Base-by-base conservation (phyloP, 2,113 vertebrate genomes). In the Helogale parvula region DNA sequence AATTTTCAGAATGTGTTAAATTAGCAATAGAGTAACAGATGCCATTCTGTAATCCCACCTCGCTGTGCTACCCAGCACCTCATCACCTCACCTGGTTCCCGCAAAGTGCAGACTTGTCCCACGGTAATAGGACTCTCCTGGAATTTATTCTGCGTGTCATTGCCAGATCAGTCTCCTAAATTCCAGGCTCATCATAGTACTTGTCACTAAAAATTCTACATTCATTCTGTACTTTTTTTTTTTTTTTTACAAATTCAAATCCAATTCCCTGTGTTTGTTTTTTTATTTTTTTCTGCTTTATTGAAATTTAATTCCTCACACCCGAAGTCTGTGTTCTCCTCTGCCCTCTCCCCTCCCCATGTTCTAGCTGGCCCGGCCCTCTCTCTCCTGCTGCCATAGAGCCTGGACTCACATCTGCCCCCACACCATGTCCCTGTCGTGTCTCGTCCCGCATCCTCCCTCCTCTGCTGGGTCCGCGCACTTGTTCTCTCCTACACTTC, bases 251-350 rank as follows among this genome's bases (percentile, higher is more conserved):
- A 31, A 5, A 87, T 72, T 41, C 77, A 68, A 66, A 65, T 50
- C 4, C 16, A 83, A 74, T 0, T 6, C 0, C 23, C 76, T 69
- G 7, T 1, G 0, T 2, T 19, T 11, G 0, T 0, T 87, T 82
- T 66, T 31, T 7, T 10, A 6, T 1, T 86, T 45, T 0, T 0
- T 5, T 7, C 3, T 4, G 0, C 0, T 13, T 2, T 29, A 7
- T 65, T n/a, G 79, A 74, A 60, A 76, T 54, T 12, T 38, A 72
- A 71, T 33, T 12, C 4, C 72, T 65, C 31, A 52, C 13, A 35
- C 66, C 15, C 2, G 10, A 69, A 81, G 81, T 11, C 16, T 69
- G 6, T 11, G 3, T 7, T 2, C 11, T 16, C 23, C 1, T 29
- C 1, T 10, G 5, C 27, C 16, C 1, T 2, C 12, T 31, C 29